Conservation (phyloP, 2,797 vertebrate genomes). For the Vireo griseus region DNA sequence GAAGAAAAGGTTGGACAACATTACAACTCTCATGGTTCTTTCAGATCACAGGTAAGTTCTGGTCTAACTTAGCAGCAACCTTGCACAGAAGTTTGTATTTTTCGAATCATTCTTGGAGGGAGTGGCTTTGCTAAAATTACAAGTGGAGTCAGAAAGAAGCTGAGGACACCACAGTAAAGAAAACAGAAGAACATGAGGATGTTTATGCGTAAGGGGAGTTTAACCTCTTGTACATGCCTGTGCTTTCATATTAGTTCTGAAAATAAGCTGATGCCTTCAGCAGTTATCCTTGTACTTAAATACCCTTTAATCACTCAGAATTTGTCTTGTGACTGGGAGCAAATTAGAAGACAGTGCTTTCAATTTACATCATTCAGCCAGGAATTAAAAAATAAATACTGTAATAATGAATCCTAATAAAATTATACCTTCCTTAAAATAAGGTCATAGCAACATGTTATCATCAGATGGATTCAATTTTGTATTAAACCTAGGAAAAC, state of each 20-base stretch:
- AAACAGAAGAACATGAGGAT: background rate
- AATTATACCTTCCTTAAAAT: conserved; percentile 4
- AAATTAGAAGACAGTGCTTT: conserved; percentile 13
- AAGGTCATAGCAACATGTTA: background rate
- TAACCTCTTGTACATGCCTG: background rate
- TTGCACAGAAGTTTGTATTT: background rate
- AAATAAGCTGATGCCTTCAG: background rate
- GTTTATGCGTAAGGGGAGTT: background rate
- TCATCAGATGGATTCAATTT: background rate
- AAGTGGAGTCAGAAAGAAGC: background rate
- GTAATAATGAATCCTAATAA: conserved; percentile 1
- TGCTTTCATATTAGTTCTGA: background rate
- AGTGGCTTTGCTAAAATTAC: background rate
- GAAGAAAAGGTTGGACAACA: background rate
- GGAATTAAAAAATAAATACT: conserved; percentile 31
- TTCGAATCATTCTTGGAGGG: rapidly evolving
- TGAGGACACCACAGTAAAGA: background rate
- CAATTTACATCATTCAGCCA: background rate
- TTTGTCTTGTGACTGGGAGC: background rate
- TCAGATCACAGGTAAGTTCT: background rate
- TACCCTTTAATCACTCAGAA: background rate
- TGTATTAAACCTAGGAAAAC: background rate
- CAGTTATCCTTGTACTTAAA: background rate
- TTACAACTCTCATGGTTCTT: background rate
- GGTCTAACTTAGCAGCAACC: background rate